Percentiles rank a stretch among this genome's conserved stretches.
Conservation (phyloP, 2,113 vertebrate genomes). For the Poecile atricapillus region DNA sequence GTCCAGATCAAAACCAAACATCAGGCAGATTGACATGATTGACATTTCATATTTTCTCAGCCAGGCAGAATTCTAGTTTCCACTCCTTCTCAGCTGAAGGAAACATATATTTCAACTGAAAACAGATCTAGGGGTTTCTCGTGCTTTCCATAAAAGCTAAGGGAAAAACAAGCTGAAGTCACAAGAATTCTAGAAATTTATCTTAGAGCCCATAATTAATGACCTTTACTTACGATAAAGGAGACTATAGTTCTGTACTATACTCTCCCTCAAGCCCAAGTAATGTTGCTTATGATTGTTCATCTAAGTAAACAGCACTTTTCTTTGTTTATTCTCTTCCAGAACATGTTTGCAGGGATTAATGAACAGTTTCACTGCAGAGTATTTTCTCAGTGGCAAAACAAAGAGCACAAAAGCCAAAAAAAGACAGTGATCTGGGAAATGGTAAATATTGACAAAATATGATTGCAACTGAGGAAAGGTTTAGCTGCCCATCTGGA, state of each 20-base stretch:
- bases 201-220: background rate
- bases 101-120: background rate
- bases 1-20: background rate
- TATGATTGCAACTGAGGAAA: background rate
- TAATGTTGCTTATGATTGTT: background rate
- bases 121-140: background rate
- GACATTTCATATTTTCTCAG: background rate
- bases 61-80: background rate
- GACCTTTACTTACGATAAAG: background rate
- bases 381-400: background rate
- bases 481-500: background rate
- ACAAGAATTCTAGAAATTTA: background rate
- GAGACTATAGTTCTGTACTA: background rate
- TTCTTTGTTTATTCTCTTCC: background rate
- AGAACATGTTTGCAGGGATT: background rate
- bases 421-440: background rate
- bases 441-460: background rate
- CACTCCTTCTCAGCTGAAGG: background rate
- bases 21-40: background rate
- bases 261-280: background rate
- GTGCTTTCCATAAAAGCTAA: background rate
- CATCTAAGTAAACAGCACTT: background rate
- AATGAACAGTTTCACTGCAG: background rate
- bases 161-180: background rate
- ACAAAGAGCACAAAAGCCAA: background rate